Percentiles rank a stretch among this genome's conserved stretches.
These are phyloP conservation scores for Gallinago media DNA, from an alignment of 2,113 vertebrate species.

Conservation along the genomic window DNA sequence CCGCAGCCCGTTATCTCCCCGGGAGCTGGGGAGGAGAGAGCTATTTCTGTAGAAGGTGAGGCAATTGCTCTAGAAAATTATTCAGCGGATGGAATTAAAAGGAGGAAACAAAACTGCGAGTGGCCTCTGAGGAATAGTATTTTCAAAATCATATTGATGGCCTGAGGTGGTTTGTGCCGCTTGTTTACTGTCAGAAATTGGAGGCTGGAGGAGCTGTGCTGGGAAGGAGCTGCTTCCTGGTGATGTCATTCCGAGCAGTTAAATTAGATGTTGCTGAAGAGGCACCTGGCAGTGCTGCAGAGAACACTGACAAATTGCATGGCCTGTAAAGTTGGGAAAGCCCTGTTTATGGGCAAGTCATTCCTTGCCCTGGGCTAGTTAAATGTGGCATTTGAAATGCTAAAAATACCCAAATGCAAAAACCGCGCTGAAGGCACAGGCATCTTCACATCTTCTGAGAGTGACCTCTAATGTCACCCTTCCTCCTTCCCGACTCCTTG, in stretches of 20 bases:
- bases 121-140: not conserved
- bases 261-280: not conserved
- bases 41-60: not conserved
- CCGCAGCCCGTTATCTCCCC: not conserved
- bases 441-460: not conserved
- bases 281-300: not conserved
- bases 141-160: not conserved
- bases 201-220: not conserved
- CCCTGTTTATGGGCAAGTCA: not conserved
- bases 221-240: not conserved
- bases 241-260: not conserved
- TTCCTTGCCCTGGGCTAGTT: not conserved
- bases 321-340: not conserved
- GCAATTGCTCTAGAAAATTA: not conserved
- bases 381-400: not conserved
- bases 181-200: not conserved
- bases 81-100: not conserved
- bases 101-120: not conserved
- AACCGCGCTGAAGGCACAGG: not conserved
- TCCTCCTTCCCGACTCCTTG: not conserved
- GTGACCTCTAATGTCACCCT: not conserved
- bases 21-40: not conserved
- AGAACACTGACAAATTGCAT: not conserved
- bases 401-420: not conserved
- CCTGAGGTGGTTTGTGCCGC: not conserved